Evolutionary conservation across 1,140 invertebrate genomes (phyloP).

Genomic region (Drosophila ohnishii): DNA sequence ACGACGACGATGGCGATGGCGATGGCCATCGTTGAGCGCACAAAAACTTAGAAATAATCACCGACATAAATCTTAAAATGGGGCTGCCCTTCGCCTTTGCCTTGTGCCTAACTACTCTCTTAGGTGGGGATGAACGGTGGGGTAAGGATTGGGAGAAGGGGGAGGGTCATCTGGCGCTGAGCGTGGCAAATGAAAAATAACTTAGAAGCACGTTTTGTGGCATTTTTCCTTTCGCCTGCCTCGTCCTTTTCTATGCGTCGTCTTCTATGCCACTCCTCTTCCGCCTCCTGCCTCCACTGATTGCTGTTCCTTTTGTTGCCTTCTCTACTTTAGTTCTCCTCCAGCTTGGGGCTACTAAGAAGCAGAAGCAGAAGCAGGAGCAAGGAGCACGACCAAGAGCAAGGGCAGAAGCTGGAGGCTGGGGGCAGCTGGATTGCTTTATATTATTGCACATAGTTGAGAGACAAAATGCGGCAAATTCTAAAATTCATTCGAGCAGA

Average conservation of each 20-base stretch:
- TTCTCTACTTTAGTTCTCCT: slow-evolving; percentile 29
- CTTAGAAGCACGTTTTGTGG: slow-evolving; percentile 81
- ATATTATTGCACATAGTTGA: slow-evolving; percentile 69
- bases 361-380: background rate
- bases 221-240: slow-evolving; percentile 57
- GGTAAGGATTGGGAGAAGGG: background rate
- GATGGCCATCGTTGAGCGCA: slow-evolving; percentile 65
- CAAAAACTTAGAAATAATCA: slow-evolving; percentile 83
- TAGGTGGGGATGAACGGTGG: slow-evolving; percentile 34
- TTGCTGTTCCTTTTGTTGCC: slow-evolving; percentile 33
- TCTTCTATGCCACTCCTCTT: slow-evolving; percentile 24
- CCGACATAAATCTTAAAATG: slow-evolving; percentile 83
- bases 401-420: background rate
- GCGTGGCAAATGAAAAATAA: slow-evolving; percentile 77
- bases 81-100: slow-evolving; percentile 35
- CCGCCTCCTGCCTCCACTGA: slow-evolving; percentile 14
- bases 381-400: background rate
- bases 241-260: slow-evolving; percentile 46
- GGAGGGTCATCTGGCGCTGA: slow-evolving; percentile 41
- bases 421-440: slow-evolving; percentile 25
- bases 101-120: slow-evolving; percentile 61
- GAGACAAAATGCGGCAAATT: slow-evolving; percentile 68
- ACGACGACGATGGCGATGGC: background rate
- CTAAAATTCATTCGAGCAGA: slow-evolving; percentile 64
- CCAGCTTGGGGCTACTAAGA: slow-evolving; percentile 10